Evolutionary conservation across 2,113 vertebrate species (phyloP).

Genomic region (Leucosticte australis): DNA sequence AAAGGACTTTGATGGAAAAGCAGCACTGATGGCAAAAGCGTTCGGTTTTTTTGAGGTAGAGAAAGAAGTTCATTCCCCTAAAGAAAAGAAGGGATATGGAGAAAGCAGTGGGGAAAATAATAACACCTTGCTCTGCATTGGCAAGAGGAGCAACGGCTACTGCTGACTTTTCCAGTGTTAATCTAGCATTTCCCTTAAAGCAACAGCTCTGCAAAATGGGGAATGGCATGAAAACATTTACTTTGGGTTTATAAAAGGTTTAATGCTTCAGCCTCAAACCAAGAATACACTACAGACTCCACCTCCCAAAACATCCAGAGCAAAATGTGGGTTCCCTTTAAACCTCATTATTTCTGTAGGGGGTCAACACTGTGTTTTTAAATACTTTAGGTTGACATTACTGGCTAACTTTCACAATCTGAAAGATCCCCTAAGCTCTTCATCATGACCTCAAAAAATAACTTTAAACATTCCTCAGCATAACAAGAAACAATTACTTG

Average conservation of each 20-base stretch:
- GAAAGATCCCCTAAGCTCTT: not conserved
- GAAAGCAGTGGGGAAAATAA: not conserved
- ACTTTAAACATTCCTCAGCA: not conserved
- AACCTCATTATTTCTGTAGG: not conserved
- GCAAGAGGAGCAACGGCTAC: conserved; percentile 2
- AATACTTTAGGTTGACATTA: not conserved
- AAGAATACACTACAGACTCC: not conserved
- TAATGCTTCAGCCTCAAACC: not conserved
- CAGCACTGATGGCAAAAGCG: not conserved
- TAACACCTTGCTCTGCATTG: conserved; percentile 6
- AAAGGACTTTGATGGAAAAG: not conserved
- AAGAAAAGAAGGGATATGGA: not conserved
- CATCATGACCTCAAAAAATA: not conserved
- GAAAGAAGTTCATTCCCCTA: not conserved
- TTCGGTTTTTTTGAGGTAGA: not conserved
- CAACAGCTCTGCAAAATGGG: not conserved
- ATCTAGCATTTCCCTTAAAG: not conserved
- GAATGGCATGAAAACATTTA: not conserved
- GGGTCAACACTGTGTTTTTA: not conserved
- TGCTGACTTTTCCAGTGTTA: conserved; percentile 1
- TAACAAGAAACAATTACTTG: not conserved
- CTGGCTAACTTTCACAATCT: not conserved
- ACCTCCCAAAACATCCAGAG: not conserved
- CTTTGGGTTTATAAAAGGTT: not conserved
- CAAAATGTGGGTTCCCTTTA: not conserved